phyloP scores from a whole-genome alignment of 1,140 invertebrate species.

The Capitella teleta region DNA sequence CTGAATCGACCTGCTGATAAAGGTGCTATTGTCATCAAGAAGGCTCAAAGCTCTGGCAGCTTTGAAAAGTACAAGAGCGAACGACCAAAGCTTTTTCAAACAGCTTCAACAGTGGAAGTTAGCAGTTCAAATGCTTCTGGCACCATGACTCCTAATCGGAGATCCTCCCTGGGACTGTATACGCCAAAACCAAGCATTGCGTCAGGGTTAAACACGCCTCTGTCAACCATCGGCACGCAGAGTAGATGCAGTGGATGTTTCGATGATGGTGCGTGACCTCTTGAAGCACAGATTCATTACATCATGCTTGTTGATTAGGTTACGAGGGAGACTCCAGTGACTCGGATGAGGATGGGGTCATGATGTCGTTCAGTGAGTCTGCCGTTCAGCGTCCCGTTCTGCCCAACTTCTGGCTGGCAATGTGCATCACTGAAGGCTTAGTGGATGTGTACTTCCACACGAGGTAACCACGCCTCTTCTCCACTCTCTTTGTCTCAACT shows the following conservation, averaged over 20 bases:
- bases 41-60: constrained; percentile 11
- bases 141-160: neutral
- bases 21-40: too few relatives aligned
- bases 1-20: too few relatives aligned
- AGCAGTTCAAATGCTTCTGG: neutral
- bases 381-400: constrained; percentile 42
- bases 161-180: neutral
- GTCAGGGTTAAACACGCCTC: constrained; percentile 5
- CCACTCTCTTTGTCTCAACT: too few relatives aligned
- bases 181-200: neutral
- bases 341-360: constrained; percentile 48
- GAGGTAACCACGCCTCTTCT: too few relatives aligned
- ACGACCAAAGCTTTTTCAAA: neutral
- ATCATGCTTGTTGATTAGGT: constrained; percentile 21
- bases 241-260: constrained; percentile 6
- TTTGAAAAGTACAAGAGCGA: constrained; percentile 11
- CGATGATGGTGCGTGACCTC: too few relatives aligned
- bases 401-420: constrained; percentile 68
- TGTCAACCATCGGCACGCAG: constrained; percentile 9
- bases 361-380: constrained; percentile 22
- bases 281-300: too few relatives aligned
- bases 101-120: neutral
- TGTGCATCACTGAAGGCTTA: constrained; percentile 50
- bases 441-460: constrained; percentile 61
- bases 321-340: constrained; percentile 56